These are phyloP conservation scores for Esox masquinongy DNA, from an alignment of 2,797 vertebrate species.

Conservation along the genomic window DNA sequence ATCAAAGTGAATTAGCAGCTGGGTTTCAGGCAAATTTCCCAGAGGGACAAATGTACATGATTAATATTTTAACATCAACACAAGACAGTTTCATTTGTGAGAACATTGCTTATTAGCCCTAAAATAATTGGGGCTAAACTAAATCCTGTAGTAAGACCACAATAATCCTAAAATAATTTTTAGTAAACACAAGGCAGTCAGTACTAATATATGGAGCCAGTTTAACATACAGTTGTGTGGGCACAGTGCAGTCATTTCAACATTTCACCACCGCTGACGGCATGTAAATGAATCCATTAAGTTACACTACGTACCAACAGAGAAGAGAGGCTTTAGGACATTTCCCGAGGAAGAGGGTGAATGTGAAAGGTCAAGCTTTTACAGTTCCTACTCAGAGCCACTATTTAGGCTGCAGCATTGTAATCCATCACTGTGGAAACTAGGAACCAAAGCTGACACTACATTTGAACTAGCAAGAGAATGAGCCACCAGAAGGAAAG, in stretches of 20 bases:
- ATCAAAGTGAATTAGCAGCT: neutral
- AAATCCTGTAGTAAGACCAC: neutral
- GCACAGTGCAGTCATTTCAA: neutral
- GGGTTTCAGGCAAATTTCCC: neutral
- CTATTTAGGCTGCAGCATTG: conserved; percentile 32
- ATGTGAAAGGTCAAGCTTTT: neutral
- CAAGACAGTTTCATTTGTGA: neutral
- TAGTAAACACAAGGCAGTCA: neutral
- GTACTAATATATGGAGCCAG: neutral
- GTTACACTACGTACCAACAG: neutral
- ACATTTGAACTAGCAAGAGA: conserved; percentile 21
- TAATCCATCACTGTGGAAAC: conserved; percentile 44
- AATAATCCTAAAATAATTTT: neutral
- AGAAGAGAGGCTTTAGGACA: neutral
- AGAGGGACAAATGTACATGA: neutral
- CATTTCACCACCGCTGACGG: neutral
- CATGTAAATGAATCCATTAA: neutral
- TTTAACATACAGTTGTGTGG: neutral
- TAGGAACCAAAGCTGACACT: conserved; percentile 11
- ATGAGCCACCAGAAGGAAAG: neutral
- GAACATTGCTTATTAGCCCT: neutral
- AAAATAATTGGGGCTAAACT: neutral
- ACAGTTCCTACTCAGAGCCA: neutral
- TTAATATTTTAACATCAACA: neutral
- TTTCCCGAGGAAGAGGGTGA: conserved; percentile 3